Percentiles rank a stretch among this genome's conserved stretches.
Evolutionary conservation across 2,797 vertebrate genomes (phyloP).

Genomic region (Pogoniulus pusillus): DNA sequence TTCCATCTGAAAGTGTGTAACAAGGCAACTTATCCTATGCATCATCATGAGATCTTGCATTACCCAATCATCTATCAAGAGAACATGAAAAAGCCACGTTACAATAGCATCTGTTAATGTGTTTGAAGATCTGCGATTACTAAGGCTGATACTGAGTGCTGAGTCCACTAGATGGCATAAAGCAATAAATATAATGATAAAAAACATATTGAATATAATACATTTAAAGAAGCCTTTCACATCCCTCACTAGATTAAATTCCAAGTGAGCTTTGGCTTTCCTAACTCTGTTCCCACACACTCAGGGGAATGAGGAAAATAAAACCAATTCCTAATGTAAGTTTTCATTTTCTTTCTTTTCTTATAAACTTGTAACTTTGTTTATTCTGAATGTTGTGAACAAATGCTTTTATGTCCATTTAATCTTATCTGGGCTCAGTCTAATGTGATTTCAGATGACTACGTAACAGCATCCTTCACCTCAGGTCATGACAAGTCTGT

Average conservation of each 20-base stretch:
- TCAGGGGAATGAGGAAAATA: background rate
- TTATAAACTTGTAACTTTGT: background rate
- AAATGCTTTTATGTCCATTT: background rate
- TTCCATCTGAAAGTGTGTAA: slow-evolving; percentile 65
- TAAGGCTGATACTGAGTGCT: background rate
- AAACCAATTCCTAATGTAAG: background rate
- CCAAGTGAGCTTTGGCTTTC: background rate
- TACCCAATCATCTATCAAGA: slow-evolving; percentile 25
- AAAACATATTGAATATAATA: background rate
- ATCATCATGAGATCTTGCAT: slow-evolving; percentile 56
- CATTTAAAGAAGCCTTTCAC: background rate
- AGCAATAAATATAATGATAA: slow-evolving; percentile 40
- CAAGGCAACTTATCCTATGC: slow-evolving; percentile 57
- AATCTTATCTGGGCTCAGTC: background rate
- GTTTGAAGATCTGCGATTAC: slow-evolving; percentile 1
- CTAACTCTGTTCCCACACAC: background rate
- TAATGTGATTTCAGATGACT: background rate
- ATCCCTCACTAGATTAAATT: background rate
- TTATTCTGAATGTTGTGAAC: background rate
- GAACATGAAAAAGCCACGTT: slow-evolving; percentile 63
- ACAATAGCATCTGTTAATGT: slow-evolving; percentile 33
- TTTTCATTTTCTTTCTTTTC: background rate
- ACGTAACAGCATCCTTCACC: background rate
- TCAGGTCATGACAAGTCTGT: background rate
- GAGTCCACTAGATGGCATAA: slow-evolving; percentile 69